phyloP scores from a whole-genome alignment of 2,888 invertebrate species.

The Hermodice carunculata region DNA sequence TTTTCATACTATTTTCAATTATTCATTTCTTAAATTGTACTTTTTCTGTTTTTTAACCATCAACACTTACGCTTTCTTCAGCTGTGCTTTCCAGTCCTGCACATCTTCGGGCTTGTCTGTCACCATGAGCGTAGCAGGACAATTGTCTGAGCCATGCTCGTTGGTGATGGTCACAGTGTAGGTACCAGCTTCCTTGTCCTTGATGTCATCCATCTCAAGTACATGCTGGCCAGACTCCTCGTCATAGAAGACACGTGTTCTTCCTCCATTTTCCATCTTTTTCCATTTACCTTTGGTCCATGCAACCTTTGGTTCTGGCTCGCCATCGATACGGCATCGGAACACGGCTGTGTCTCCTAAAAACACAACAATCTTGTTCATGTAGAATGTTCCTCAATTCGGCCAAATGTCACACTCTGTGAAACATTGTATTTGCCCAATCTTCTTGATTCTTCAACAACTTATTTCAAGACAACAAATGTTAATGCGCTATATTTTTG shows the following conservation, averaged over 20 bases:
- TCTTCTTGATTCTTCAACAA: too few species aligned
- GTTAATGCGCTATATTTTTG: too few species aligned
- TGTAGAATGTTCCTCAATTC: too few species aligned
- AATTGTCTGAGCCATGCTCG: slow-evolving; percentile 64
- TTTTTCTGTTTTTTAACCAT: neutral
- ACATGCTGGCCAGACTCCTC: slow-evolving; percentile 58
- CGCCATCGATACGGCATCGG: slow-evolving; percentile 63
- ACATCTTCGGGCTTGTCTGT: slow-evolving; percentile 66
- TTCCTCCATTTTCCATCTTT: slow-evolving; percentile 60
- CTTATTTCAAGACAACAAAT: too few species aligned
- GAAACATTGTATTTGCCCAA: too few species aligned
- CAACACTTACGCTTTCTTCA: slow-evolving; percentile 62
- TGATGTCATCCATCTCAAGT: slow-evolving; percentile 61
- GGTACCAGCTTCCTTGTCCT: slow-evolving; percentile 67
- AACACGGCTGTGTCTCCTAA: slow-evolving; percentile 64
- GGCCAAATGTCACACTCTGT: too few species aligned
- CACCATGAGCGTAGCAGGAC: slow-evolving; percentile 67
- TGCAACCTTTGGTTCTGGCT: slow-evolving; percentile 63
- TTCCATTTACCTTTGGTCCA: slow-evolving; percentile 69
- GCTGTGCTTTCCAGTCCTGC: slow-evolving; percentile 64
- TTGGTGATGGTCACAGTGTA: slow-evolving; percentile 67
- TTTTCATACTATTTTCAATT: too few species aligned
- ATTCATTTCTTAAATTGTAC: too few species aligned
- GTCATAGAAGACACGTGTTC: slow-evolving; percentile 58
- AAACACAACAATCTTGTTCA: too few species aligned